Percentiles rank a stretch among this genome's conserved stretches.
Conservation (phyloP, 2,797 vertebrate species). For the Siniperca undulata region DNA sequence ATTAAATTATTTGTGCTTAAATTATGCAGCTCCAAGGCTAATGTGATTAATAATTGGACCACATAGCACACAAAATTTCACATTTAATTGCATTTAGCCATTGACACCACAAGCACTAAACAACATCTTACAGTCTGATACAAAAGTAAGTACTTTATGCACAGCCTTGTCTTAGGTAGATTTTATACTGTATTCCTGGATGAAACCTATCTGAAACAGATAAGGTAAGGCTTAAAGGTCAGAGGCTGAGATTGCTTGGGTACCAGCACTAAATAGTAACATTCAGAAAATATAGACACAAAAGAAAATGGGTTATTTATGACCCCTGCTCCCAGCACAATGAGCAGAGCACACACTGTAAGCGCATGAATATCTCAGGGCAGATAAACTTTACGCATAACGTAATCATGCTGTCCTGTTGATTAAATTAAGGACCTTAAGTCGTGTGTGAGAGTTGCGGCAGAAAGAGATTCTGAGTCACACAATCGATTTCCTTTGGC, state of each 20-base stretch:
- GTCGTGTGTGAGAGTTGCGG: conserved; percentile 44
- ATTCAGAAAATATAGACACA: conserved; percentile 65
- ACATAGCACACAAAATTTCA: conserved; percentile 25
- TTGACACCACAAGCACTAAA: conserved; percentile 12
- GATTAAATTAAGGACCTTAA: conserved; percentile 74
- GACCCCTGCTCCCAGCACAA: conserved; percentile 59
- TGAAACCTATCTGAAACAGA: conserved; percentile 39
- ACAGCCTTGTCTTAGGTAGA: conserved; percentile 3
- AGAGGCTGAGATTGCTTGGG: conserved; percentile 58
- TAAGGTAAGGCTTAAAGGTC: conserved; percentile 65
- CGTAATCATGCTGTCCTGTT: conserved; percentile 68
- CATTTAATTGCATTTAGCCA: conserved; percentile 52
- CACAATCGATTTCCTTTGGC: conserved; percentile 71
- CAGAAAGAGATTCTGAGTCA: conserved; percentile 51
- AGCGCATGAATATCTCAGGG: conserved; percentile 65
- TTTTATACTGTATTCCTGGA: conserved; percentile 31
- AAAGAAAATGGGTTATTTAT: conserved; percentile 77
- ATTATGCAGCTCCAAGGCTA: conserved; percentile 46
- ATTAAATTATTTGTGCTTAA: conserved; percentile 67
- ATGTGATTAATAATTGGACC: conserved; percentile 52
- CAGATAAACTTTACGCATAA: conserved; percentile 72
- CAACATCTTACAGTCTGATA: neutral
- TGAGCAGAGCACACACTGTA: conserved; percentile 46
- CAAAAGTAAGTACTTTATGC: conserved; percentile 13
- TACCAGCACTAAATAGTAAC: conserved; percentile 55